A percentile compares a stretch with the other conserved stretches of the same genome.
Evolutionary conservation across 2,888 invertebrate genomes (phyloP).

Genomic region (Tiphia femorata): DNA sequence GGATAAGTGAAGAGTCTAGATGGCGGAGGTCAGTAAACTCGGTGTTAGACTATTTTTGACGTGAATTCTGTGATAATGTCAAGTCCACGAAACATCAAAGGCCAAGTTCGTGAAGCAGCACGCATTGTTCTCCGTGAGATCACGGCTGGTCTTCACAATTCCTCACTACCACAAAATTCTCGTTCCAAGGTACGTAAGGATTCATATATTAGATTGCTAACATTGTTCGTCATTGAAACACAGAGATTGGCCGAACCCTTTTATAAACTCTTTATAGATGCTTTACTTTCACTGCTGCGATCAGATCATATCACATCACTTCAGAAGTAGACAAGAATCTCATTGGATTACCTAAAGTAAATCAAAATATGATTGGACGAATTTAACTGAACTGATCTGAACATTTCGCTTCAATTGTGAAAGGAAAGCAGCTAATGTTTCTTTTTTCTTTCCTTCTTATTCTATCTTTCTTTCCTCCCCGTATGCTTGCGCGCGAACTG

Average conservation of each 20-base stretch:
- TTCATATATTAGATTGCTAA: no score
- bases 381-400: background rate
- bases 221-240: no score
- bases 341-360: no score
- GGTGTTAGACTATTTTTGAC: no score
- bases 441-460: background rate
- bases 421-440: background rate
- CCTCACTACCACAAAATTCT: slow-evolving; percentile 42
- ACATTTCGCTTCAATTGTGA: background rate
- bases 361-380: background rate
- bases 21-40: no score
- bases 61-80: slow-evolving; percentile 45
- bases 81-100: slow-evolving; percentile 43
- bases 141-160: slow-evolving; percentile 59
- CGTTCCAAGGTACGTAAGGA: slow-evolving; percentile 51
- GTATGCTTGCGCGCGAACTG: slow-evolving; percentile 10
- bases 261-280: no score
- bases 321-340: no score
- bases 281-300: no score
- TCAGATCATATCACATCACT: no score
- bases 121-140: slow-evolving; percentile 58
- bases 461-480: background rate
- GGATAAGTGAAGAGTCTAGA: no score
- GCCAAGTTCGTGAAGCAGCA: slow-evolving; percentile 53
- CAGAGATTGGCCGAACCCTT: no score